Conservation (phyloP, 2,888 invertebrate genomes). For the Drosophila peninsularis region DNA sequence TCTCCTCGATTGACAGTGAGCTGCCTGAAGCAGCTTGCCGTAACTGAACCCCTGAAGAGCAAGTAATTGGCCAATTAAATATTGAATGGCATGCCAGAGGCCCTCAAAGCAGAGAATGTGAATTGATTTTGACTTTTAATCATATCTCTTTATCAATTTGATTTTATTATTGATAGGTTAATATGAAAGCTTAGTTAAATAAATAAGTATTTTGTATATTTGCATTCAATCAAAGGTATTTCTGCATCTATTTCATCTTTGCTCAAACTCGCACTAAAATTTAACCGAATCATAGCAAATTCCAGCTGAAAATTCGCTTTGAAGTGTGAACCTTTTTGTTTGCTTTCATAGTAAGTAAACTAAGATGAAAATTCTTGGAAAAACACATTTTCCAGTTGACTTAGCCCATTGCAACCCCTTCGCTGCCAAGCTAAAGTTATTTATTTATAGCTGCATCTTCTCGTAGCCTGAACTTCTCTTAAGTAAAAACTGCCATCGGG, state of each 20-base stretch:
- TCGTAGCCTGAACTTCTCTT: neutral
- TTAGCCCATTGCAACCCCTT: neutral
- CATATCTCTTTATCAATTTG: no score
- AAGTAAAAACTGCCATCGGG: slow-evolving; percentile 23
- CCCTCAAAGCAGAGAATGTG: neutral
- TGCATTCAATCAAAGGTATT: neutral
- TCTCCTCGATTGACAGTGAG: slow-evolving; percentile 49
- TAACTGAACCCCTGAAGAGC: neutral
- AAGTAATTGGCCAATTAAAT: slow-evolving; percentile 41
- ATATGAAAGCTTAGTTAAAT: neutral
- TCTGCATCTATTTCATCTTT: neutral
- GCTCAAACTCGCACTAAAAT: neutral
- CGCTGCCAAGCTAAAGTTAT: neutral
- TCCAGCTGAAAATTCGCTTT: neutral
- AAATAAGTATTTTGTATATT: no score
- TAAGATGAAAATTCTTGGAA: slow-evolving; percentile 2
- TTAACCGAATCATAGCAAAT: neutral
- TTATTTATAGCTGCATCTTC: neutral
- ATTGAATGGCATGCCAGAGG: slow-evolving; percentile 13
- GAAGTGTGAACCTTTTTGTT: neutral
- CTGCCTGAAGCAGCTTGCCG: neutral
- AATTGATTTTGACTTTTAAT: neutral
- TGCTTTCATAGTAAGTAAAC: neutral
- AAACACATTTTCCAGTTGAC: slow-evolving; percentile 1
- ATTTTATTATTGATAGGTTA: neutral